Base-by-base conservation (phyloP, 2,888 invertebrate species). In the Rosalia funebris region DNA sequence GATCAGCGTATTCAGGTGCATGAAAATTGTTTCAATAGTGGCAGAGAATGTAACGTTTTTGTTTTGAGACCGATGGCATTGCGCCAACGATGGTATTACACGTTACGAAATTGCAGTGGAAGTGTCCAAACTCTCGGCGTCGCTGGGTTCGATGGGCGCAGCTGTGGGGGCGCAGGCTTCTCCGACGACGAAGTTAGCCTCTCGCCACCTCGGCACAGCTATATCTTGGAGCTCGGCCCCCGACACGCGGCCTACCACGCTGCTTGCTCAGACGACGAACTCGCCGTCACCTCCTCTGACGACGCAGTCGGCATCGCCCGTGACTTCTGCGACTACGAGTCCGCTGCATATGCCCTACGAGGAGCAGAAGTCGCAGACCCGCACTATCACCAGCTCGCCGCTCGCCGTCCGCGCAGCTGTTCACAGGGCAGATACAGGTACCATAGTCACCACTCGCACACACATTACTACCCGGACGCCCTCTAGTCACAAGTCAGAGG, bases 111-210 rank as follows among this genome's bases (percentile, higher is more conserved):
- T 72, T 74, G 37, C 67, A 82, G 82, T 77, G 82, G 81, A 80
- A 81, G 82, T 74, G 71, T 80, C 81, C 82, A 82, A 81, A 77
- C 84, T 84, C 78, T 85, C 85, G 82, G 84, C 84, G 77, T 85
- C 85, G 79, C 82, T 84, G 84, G 84, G 83, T 71, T 84, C 85
- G 84, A 85, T 84, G 81, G 85, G 82, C 82, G 81, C 70, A 67
- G 73, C 71, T 68, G 71, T 55, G 70, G 73, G 53, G 74, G 81
- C 80, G 37, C 63, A 56, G 66, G 63, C 53, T 91, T 92, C 92
- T 90, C 91, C 90, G 92, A 92, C 89, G 92, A 92, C 89, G 91
- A 91, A 86, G 88, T 91, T 81, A 88, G 88, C 82, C 82, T 85
- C 82, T 84, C 85, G 81, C 85, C 85, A 82, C 84, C 85, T 82